Evolutionary conservation across 2,797 vertebrate genomes (phyloP).

Genomic region (Sternotherus odoratus): DNA sequence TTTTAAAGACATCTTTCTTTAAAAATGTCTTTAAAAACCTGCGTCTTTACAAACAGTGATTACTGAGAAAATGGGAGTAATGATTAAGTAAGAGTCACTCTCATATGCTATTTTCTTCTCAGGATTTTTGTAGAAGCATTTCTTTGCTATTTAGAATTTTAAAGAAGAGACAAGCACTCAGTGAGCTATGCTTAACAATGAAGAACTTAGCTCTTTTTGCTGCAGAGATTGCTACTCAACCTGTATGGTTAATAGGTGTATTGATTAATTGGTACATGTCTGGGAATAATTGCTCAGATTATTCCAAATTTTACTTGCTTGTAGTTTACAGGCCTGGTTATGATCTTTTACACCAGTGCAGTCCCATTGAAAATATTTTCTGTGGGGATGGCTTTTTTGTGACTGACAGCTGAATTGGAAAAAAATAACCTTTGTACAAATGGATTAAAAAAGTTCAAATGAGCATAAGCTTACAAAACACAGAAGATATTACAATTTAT

Average conservation of each 20-base stretch:
- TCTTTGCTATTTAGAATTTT: neutral
- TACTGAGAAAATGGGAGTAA: neutral
- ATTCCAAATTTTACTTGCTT: neutral
- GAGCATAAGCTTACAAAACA: neutral
- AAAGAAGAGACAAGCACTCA: neutral
- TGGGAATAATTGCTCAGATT: neutral
- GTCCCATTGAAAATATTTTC: neutral
- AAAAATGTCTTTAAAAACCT: neutral
- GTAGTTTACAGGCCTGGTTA: neutral
- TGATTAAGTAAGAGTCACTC: neutral
- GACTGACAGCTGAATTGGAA: neutral
- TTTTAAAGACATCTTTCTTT: conserved; percentile 44
- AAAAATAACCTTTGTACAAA: neutral
- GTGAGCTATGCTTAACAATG: neutral
- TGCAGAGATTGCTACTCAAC: neutral
- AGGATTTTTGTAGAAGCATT: neutral
- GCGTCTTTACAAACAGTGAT: neutral
- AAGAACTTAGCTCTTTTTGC: neutral
- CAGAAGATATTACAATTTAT: neutral
- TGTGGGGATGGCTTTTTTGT: neutral
- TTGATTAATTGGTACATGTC: conserved; percentile 5
- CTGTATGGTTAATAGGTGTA: neutral
- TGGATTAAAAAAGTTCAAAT: neutral
- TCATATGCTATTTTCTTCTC: neutral
- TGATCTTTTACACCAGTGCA: neutral